phyloP scores from a whole-genome alignment of 2,888 invertebrate species.

The Trissonchulus sp. region DNA sequence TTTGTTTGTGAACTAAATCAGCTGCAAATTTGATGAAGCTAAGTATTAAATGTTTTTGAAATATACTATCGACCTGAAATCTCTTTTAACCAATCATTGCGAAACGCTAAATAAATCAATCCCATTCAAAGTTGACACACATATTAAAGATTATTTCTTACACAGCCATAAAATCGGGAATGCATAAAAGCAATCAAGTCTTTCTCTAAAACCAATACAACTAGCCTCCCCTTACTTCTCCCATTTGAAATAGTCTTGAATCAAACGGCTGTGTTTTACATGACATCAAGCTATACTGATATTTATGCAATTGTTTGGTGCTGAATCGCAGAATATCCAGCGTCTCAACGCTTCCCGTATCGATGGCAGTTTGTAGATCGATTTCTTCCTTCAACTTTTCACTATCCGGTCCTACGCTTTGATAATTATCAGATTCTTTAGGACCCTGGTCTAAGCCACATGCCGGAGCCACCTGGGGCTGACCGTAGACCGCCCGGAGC shows the following conservation, averaged over 20 bases:
- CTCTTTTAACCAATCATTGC: too few relatives aligned
- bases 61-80: too few relatives aligned
- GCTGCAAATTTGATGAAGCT: too few relatives aligned
- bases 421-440: neutral
- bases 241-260: neutral
- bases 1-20: too few relatives aligned
- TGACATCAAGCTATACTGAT: conserved; percentile 15
- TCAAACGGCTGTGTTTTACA: neutral
- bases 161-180: too few relatives aligned
- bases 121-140: too few relatives aligned
- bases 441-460: neutral
- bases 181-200: too few relatives aligned
- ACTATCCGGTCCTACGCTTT: neutral
- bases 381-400: neutral
- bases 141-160: too few relatives aligned
- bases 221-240: neutral
- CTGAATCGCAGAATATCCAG: neutral
- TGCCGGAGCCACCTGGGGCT: neutral
- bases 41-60: too few relatives aligned
- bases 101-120: too few relatives aligned
- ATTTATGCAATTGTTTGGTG: neutral
- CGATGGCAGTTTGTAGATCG: neutral
- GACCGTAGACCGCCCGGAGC: neutral
- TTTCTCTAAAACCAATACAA: too few relatives aligned
- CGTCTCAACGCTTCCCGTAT: neutral